Evolutionary conservation across 1,140 invertebrate genomes (phyloP), one percentile per base, ranked within the genome.

Genomic region (Latrodectus geometricus): DNA sequence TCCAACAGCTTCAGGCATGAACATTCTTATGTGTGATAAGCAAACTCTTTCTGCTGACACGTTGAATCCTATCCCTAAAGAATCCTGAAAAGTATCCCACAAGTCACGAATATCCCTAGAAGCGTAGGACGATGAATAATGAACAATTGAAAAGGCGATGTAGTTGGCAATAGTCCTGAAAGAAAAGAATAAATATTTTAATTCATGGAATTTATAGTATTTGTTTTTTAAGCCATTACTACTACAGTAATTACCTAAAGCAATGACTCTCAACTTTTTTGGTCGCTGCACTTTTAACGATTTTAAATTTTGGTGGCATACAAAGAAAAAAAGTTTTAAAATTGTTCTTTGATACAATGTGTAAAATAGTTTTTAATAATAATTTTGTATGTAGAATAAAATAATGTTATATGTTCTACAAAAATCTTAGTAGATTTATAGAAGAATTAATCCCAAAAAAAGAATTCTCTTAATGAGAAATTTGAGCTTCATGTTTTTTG

Each of bases 111-210:
- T 11, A 61, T 61, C 54, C 17, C 8, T 17, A 61, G 54, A 61
- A 61, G 54, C 54, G 66, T 50, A 81, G 54, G 54, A 12, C 61
- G 56, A 54, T 23, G 23, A 70, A 61, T 8, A 35, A 35, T 11
- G 65, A 21, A 77, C 50, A 11, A 78, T 20, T 50, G 81, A 65
- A 74, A 87, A 82, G 23, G 80, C 86, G 0, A 86, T 77, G n/a
- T 80, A 75, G 14, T 69, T 75, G 35, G 87, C 82, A 3, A 89
- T 78, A 1, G 66, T 78, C 23, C 83, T 78, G 48, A 61, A 76
- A 4, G 48, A 76, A 56, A 65, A 87, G 54, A 17, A 61, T 75
- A 54, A 84, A 69, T 8, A 70, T 72, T 50, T 77, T 88, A 84
- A 75, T 87, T 76, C 21, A 88, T 76, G 75, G 87, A 72, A 4